Base-by-base conservation (phyloP, 2,113 vertebrate genomes). In the Suncus etruscus region DNA sequence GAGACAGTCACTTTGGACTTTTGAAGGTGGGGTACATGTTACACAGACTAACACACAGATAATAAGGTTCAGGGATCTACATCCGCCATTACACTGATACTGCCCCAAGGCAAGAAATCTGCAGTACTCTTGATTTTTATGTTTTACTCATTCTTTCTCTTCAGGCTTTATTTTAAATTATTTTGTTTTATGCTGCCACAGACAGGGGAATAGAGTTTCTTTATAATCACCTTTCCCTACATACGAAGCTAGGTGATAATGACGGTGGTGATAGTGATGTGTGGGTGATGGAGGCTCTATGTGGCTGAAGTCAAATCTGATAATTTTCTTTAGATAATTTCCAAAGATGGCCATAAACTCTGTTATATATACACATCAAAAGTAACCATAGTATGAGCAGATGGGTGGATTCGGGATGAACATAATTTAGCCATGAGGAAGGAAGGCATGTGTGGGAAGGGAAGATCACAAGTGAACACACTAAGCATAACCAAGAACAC, bases 271-370 rank as follows among this genome's bases (percentile, higher is more conserved):
- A 50, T 45, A 63, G 8, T 29, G 18, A 25, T 20, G 24, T 39
- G 29, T 47, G 58, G 50, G 51, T 74, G 11, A 63, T 63, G 63
- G 8, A 75, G 32, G 54, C 83, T 72, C 31, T n/a, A 69, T 84
- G 29, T 77, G 51, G 29, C 51, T 85, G 65, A 47, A n/a, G 16
- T 86, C 85, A 14, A 80, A 73, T 16, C 18, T 77, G 25, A 84
- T 86, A 29, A 83, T 1, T 83, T 94, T 93, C n/a, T 77, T 83
- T 90, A 63, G 61, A 68, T 20, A 69, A 92, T 80, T 86, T 10
- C 39, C 39, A 50, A 83, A 50, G 25, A 79, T 85, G 75, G 11
- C 31, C 15, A 73, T 81, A 72, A 86, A 77, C 0, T 80, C 86
- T 86, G 73, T 68, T 58, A 72, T 5, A 12, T 24, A 16, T 39